Conservation (phyloP, 2,888 invertebrate species). For the Tetheella fluctuosa region DNA sequence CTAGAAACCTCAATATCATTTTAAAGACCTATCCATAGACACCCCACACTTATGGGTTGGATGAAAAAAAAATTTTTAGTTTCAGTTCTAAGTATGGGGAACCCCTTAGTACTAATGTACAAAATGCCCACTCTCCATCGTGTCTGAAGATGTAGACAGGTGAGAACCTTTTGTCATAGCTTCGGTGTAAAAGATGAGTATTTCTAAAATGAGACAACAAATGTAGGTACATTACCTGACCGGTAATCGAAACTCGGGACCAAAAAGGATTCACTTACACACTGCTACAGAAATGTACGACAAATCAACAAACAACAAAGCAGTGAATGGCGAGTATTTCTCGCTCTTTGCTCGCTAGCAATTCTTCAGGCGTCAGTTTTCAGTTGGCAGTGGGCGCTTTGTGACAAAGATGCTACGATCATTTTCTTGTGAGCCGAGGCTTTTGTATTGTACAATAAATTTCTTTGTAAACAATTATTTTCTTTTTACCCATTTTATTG, state of each 20-base stretch:
- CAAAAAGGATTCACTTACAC: not conserved
- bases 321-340: conserved; percentile 18
- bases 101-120: too few species aligned
- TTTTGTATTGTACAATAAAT: conserved; percentile 21
- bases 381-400: conserved; percentile 37
- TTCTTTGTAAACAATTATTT: conserved; percentile 28
- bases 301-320: conserved; percentile 32
- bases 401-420: conserved; percentile 42
- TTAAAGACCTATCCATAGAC: too few species aligned
- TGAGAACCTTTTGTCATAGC: too few species aligned
- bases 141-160: too few species aligned
- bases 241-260: not conserved
- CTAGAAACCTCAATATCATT: too few species aligned
- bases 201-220: not conserved
- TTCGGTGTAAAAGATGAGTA: not conserved
- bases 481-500: conserved; percentile 25
- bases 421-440: conserved; percentile 30
- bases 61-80: too few species aligned
- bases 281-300: conserved; percentile 11
- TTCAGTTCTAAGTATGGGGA: too few species aligned
- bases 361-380: conserved; percentile 49
- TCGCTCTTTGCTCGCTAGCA: conserved; percentile 32
- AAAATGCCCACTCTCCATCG: too few species aligned
- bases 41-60: too few species aligned
- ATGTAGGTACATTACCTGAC: not conserved